A percentile compares a stretch with the other conserved stretches of the same genome.
Conservation (phyloP, 2,797 vertebrate genomes). For the Agapornis canus region DNA sequence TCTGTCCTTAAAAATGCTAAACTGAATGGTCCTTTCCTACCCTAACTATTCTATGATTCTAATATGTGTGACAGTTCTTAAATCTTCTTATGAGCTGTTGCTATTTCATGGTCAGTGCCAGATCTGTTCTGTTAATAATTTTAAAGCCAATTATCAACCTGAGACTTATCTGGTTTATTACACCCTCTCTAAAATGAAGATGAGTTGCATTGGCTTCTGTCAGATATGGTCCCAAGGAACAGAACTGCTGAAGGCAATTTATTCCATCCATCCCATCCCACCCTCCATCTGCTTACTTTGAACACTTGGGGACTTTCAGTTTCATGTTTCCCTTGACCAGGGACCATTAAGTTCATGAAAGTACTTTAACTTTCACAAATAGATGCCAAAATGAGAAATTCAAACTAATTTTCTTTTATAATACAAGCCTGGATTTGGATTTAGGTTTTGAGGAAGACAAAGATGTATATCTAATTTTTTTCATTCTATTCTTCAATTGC, state of each 20-base stretch:
- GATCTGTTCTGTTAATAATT: neutral
- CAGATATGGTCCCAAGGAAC: neutral
- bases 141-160: conserved; percentile 1
- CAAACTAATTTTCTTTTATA: conserved; percentile 37
- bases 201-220: conserved; percentile 6
- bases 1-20: neutral
- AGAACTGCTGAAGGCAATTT: neutral
- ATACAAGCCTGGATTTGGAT: neutral
- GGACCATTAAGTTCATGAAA: neutral
- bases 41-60: too few species aligned
- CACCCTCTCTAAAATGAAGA: neutral
- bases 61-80: neutral
- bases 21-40: neutral
- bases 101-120: neutral
- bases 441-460: neutral
- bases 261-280: neutral
- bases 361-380: conserved; percentile 13
- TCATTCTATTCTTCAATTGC: neutral
- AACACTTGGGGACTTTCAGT: neutral
- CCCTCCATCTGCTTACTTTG: neutral
- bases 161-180: conserved; percentile 1
- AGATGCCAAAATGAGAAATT: conserved; percentile 31
- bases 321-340: conserved; percentile 16
- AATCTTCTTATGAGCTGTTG: neutral
- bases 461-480: neutral